Percentiles rank a stretch among this genome's conserved stretches.
phyloP scores from a whole-genome alignment of 2,797 vertebrate genomes.

The Pangasius larnaudii region DNA sequence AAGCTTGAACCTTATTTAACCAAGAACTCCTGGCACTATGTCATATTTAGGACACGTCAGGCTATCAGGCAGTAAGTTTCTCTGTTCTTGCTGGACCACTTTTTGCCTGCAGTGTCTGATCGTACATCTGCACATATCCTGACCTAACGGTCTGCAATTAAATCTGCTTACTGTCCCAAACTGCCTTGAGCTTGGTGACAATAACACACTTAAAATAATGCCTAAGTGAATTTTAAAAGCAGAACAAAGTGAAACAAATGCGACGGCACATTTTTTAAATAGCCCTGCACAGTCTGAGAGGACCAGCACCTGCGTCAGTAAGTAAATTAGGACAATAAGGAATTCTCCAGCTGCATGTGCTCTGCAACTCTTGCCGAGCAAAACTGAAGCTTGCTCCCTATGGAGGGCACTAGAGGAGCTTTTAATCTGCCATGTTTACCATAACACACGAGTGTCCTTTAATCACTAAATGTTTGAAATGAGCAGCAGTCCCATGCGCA shows the following conservation, averaged over 20 bases:
- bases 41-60: slow-evolving; percentile 3
- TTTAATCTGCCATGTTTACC: slow-evolving; percentile 50
- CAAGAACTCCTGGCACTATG: not conserved
- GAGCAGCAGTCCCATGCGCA: slow-evolving; percentile 61
- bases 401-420: slow-evolving; percentile 24
- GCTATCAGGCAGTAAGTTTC: not conserved
- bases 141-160: slow-evolving; percentile 51
- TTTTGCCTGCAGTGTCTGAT: slow-evolving; percentile 24
- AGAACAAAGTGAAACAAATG: slow-evolving; percentile 58
- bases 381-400: slow-evolving; percentile 30
- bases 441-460: slow-evolving; percentile 63
- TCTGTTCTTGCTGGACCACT: slow-evolving; percentile 16
- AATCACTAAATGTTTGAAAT: slow-evolving; percentile 76
- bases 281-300: slow-evolving; percentile 50
- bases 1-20: slow-evolving; percentile 13
- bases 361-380: slow-evolving; percentile 16
- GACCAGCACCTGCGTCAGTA: slow-evolving; percentile 56
- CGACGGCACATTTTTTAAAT: slow-evolving; percentile 57
- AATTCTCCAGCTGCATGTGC: slow-evolving; percentile 43
- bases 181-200: slow-evolving; percentile 41
- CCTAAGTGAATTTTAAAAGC: slow-evolving; percentile 56
- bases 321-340: slow-evolving; percentile 59
- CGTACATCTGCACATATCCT: slow-evolving; percentile 36
- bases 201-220: slow-evolving; percentile 51
- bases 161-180: slow-evolving; percentile 56